A percentile compares a stretch with the other conserved stretches of the same genome.
phyloP scores from a whole-genome alignment of 2,888 invertebrate species.

The Epistrophe grossulariae region DNA sequence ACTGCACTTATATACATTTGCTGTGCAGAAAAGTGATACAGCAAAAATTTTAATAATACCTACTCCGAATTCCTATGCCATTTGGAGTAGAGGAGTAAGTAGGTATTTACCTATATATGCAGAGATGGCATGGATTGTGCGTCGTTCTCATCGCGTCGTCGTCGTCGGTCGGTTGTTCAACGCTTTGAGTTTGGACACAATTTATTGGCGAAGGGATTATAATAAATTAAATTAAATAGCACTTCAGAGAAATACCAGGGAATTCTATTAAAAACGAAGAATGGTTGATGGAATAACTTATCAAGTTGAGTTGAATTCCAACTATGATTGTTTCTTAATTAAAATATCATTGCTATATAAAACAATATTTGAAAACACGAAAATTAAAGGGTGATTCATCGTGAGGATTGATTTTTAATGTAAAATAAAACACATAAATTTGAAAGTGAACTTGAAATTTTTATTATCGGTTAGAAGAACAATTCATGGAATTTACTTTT shows the following conservation, averaged over 20 bases:
- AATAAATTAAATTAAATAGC: conserved; percentile 68
- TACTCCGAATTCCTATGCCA: not conserved
- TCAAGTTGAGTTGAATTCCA: not conserved
- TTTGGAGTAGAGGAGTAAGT: not conserved
- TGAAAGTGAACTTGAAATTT: no score
- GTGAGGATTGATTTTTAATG: no score
- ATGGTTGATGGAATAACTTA: conserved; percentile 2
- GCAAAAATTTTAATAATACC: conserved; percentile 55
- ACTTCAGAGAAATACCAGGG: conserved; percentile 31
- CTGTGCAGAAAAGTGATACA: conserved; percentile 16
- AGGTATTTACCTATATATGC: not conserved
- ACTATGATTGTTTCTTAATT: not conserved
- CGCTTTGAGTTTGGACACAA: conserved; percentile 40
- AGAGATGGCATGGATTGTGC: not conserved
- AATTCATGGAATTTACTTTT: no score
- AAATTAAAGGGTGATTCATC: no score
- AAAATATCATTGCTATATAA: not conserved
- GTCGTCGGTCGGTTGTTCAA: not conserved
- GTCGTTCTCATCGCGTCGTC: not conserved
- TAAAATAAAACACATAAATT: no score
- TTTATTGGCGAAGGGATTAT: conserved; percentile 64
- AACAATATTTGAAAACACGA: no score
- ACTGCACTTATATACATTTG: conserved; percentile 14
- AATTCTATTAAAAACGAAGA: conserved; percentile 39
- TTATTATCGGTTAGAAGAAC: no score